Base-by-base conservation (phyloP, 2,797 vertebrate genomes). In the Gadopsis marmoratus region DNA sequence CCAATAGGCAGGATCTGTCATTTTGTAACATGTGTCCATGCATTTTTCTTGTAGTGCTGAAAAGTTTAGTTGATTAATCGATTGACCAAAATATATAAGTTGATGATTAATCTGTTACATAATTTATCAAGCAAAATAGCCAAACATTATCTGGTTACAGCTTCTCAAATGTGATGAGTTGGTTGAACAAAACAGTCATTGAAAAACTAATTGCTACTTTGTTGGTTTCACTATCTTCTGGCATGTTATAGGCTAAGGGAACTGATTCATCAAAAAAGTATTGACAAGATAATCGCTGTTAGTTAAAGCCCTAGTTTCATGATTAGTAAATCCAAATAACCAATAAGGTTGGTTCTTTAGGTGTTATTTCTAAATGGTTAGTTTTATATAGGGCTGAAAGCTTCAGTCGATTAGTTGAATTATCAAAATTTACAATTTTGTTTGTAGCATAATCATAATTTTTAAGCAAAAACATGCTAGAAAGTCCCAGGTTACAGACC, bases 11-110 rank as follows among this genome's bases (percentile, higher is more conserved):
- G 9, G 7, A 10, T 60, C 12, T 48, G 35, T 16, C 0, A 41
- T 51, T 67, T 19, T 56, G 16, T 48, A 12, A 59, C 0, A 37
- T 45, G 17, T 26, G 41, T 62, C 17, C 41, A 14, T 56, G 50
- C 0, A 33, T 60, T 35, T 74, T 54, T 63, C 17, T 61, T 47
- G 4, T 23, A 26, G 54, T 51, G 39, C 8, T 51, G 47, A 67
- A 29, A 12, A 0, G 0, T 4, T 59, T 37, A 23, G 19, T 39
- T 5, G 33, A 64, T 29, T 51, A 39, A 39, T 39, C 29, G 35
- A 64, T 64, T 21, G 16, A 29, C 48, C 23, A 41, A 41, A 74
- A 31, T 68, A 14, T 31, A 73, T 66, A 53, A 0, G 17, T 48
- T 12, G 17, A 50, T 48, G 43, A 21, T 64, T 48, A 17, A 41